Evolutionary conservation across 2,888 invertebrate species (phyloP), one percentile per base, ranked within the genome.

Genomic region (Aproaerema taeniolella): DNA sequence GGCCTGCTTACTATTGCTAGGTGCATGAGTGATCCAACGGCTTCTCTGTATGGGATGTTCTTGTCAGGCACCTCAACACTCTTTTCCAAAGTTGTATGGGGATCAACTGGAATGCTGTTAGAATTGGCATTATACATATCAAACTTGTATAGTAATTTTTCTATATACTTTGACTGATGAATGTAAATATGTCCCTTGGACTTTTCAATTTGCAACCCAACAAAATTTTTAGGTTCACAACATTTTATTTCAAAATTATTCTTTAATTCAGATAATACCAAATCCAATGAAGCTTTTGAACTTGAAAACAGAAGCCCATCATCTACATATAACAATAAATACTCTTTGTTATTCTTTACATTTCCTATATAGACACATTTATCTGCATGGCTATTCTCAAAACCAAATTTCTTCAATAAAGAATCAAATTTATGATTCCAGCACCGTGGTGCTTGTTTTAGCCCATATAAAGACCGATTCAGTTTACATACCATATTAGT

Each of bases 401-500:
- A 42, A 28, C 47, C 41, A 44, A 41, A 39, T 43, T 47, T 45
- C 15, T 45, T 35, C 15, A 49, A 7, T 24, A 43, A 5, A 30
- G 10, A 17, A 25, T 45, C 32, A 31, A 54, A 52, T 38, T 50
- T 54, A 6, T 24, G 16, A 28, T 49, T 53, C 51, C 51, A 51
- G 35, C 50, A 53, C 11, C 50, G 20, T 9, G 48, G 49, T 30
- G 50, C 49, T 38, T 50, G 49, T 41, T 50, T 53, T 4, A 50
- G 20, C 2, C 51, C 49, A 47, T 49, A 49, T 2, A 51, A 10
- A 10, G 47, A 48, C 6, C 40, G 26, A n/a, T 26, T 26, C 2
- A 42, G 32, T 36, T 39, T 38, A 34, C 45, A 45, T 10, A 42
- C 30, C 10, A 14, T 1, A 2, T 15, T 16, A 13, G 31, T 1